These are phyloP conservation scores for Euclidia mi DNA, from an alignment of 2,888 invertebrate species.

Conservation along the genomic window DNA sequence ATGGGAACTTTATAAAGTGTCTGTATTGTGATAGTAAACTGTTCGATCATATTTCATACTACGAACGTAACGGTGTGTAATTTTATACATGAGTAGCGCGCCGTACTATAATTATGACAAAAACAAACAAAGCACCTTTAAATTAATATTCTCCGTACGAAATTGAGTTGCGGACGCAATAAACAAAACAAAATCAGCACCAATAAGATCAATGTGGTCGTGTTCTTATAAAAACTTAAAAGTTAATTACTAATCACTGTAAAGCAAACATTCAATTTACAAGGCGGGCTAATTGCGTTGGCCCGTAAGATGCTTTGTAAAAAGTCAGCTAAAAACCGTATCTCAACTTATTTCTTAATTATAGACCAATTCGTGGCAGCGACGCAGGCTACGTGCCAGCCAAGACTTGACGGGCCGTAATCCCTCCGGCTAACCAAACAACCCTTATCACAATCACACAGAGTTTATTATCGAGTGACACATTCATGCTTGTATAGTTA, in stretches of 20 bases:
- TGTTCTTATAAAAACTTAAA: slow-evolving; percentile 80
- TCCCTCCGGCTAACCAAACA: slow-evolving; percentile 43
- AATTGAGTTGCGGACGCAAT: slow-evolving; percentile 73
- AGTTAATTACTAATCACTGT: slow-evolving; percentile 89
- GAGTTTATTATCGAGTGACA: slow-evolving; percentile 57
- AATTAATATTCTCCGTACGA: slow-evolving; percentile 76
- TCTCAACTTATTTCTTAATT: slow-evolving; percentile 90
- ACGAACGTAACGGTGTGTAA: slow-evolving; percentile 31
- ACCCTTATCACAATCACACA: slow-evolving; percentile 58
- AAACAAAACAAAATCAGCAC: slow-evolving; percentile 77
- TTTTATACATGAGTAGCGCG: slow-evolving; percentile 39
- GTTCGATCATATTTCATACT: slow-evolving; percentile 32
- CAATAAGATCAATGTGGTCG: slow-evolving; percentile 78
- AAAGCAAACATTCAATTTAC: slow-evolving; percentile 90
- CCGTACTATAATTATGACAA: slow-evolving; percentile 47
- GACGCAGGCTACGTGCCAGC: slow-evolving; percentile 81
- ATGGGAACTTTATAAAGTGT: background rate
- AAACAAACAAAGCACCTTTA: slow-evolving; percentile 57
- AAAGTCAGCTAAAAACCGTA: slow-evolving; percentile 87
- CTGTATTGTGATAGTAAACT: slow-evolving; percentile 14
- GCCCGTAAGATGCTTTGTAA: slow-evolving; percentile 84
- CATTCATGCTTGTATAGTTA: slow-evolving; percentile 55
- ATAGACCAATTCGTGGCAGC: slow-evolving; percentile 88
- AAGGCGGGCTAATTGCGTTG: slow-evolving; percentile 88
- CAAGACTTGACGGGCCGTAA: slow-evolving; percentile 69